A percentile compares a stretch with the other conserved stretches of the same genome.
phyloP scores from a whole-genome alignment of 2,888 invertebrate genomes.

The Mongoloraphidia duomilia region DNA sequence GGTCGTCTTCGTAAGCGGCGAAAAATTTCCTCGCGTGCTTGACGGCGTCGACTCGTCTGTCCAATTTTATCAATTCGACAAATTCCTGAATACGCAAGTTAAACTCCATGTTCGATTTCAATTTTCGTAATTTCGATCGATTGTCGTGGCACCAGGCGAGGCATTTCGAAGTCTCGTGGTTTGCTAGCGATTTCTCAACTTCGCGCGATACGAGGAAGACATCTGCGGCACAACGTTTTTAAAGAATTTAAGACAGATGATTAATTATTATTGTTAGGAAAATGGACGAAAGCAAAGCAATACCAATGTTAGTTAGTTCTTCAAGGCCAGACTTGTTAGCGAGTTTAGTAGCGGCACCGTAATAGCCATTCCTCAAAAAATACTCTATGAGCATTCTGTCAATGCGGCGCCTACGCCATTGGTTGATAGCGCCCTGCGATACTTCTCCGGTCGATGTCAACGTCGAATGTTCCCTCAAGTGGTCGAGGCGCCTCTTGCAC shows the following conservation, averaged over 20 bases:
- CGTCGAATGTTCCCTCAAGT: constrained; percentile 64
- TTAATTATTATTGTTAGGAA: neutral
- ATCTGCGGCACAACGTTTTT: constrained; percentile 35
- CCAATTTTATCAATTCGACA: constrained; percentile 81
- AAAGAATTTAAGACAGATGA: neutral
- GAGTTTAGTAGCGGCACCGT: constrained; percentile 80
- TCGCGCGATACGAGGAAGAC: constrained; percentile 70
- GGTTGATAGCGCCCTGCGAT: constrained; percentile 44
- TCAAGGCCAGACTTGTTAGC: constrained; percentile 66
- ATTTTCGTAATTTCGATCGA: constrained; percentile 83
- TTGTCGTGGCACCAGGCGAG: constrained; percentile 94
- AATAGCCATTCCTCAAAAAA: constrained; percentile 86
- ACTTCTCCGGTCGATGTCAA: constrained; percentile 26
- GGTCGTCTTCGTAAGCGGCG: constrained; percentile 72
- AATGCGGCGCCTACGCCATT: constrained; percentile 74
- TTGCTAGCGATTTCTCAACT: constrained; percentile 72
- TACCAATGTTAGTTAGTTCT: constrained; percentile 84
- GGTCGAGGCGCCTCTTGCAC: constrained; percentile 84
- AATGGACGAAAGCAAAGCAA: constrained; percentile 12
- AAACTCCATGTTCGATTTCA: constrained; percentile 91
- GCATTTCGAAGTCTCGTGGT: constrained; percentile 75
- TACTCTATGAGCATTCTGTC: constrained; percentile 97
- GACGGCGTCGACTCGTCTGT: constrained; percentile 81
- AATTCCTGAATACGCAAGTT: constrained; percentile 88
- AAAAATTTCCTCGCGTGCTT: constrained; percentile 90